phyloP scores from a whole-genome alignment of 2,888 invertebrate species.

The Julus scandinavius region DNA sequence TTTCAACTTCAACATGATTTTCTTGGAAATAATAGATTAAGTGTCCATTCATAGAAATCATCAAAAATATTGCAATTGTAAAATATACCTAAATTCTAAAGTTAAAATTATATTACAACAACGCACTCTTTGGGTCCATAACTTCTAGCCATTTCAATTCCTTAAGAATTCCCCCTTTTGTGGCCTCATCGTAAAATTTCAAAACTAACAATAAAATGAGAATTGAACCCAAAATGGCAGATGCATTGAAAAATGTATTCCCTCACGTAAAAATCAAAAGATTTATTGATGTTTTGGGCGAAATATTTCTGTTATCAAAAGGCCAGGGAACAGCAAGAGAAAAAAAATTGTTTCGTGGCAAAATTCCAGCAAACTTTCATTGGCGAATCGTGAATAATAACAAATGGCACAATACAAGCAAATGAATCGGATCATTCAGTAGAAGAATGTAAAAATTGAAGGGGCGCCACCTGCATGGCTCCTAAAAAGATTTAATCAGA shows the following conservation, averaged over 20 bases:
- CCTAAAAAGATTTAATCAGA: constrained; percentile 34
- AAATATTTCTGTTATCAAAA: background rate
- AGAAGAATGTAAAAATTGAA: constrained; percentile 17
- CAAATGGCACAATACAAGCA: constrained; percentile 35
- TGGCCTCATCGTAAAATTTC: background rate
- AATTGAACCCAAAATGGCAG: background rate
- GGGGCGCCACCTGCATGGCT: constrained; percentile 31
- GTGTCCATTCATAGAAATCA: background rate
- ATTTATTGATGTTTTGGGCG: constrained; percentile 7
- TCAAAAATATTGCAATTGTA: too few relatives aligned
- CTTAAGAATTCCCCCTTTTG: too few relatives aligned
- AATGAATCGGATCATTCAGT: constrained; percentile 1
- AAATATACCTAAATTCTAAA: too few relatives aligned
- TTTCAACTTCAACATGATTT: background rate
- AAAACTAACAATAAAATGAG: background rate
- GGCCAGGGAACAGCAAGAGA: background rate
- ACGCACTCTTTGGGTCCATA: too few relatives aligned
- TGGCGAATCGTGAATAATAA: background rate
- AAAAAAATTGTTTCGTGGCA: background rate
- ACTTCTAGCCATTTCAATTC: too few relatives aligned
- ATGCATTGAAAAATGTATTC: background rate
- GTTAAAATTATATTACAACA: background rate
- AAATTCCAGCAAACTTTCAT: background rate
- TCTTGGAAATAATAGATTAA: background rate
- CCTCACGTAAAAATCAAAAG: background rate